These are phyloP conservation scores for Oeneis ivallda DNA, from an alignment of 2,888 invertebrate genomes.

Conservation along the genomic window DNA sequence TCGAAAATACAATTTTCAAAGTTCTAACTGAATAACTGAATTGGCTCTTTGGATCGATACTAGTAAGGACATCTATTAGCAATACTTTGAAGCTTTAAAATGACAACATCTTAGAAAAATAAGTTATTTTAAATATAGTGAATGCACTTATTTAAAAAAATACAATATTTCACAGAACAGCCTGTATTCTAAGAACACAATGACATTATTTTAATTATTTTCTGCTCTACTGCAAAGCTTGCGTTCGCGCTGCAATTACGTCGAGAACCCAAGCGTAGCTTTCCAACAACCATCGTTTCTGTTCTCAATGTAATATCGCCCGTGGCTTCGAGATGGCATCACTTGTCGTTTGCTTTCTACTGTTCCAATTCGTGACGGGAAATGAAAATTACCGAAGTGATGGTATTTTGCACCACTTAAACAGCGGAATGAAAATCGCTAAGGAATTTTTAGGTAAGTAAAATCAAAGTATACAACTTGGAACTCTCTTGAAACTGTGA, in stretches of 20 bases:
- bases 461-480: background rate
- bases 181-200: slow-evolving; percentile 53
- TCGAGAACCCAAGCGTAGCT: slow-evolving; percentile 60
- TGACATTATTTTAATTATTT: slow-evolving; percentile 54
- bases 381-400: slow-evolving; percentile 56
- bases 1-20: too few relatives aligned
- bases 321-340: slow-evolving; percentile 66
- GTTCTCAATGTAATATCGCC: slow-evolving; percentile 53
- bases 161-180: slow-evolving; percentile 39
- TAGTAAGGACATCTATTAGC: slow-evolving; percentile 30
- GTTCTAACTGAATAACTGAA: too few relatives aligned
- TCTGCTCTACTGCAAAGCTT: slow-evolving; percentile 63
- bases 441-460: slow-evolving; percentile 70
- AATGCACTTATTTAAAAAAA: background rate
- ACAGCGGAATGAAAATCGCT: slow-evolving; percentile 70
- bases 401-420: slow-evolving; percentile 64
- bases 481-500: too few relatives aligned
- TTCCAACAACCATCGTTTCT: slow-evolving; percentile 23
- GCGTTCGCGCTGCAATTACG: slow-evolving; percentile 62
- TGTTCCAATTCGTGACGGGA: slow-evolving; percentile 47
- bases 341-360: slow-evolving; percentile 52
- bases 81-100: background rate
- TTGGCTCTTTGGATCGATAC: background rate
- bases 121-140: background rate
- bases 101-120: background rate